Conservation (phyloP, 2,888 invertebrate species). For the Uloborus plumipes region DNA sequence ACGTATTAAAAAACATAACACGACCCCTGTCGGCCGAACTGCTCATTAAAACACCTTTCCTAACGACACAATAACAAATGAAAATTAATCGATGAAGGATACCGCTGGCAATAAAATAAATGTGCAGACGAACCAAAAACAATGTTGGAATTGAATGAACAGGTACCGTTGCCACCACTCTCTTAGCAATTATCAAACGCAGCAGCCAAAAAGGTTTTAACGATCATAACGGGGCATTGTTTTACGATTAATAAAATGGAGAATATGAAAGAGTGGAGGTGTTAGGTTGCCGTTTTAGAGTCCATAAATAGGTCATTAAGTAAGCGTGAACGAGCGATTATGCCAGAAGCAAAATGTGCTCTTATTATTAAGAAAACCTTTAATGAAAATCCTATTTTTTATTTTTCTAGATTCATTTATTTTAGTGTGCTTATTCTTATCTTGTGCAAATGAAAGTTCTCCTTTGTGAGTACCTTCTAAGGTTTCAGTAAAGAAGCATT, state of each 20-base stretch:
- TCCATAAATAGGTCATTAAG: slow-evolving; percentile 48
- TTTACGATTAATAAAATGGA: slow-evolving; percentile 59
- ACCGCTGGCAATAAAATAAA: too few species aligned
- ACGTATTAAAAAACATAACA: too few species aligned
- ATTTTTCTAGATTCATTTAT: slow-evolving; percentile 28
- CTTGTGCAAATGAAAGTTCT: slow-evolving; percentile 2
- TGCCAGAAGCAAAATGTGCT: slow-evolving; percentile 44
- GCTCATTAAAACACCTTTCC: slow-evolving; percentile 19
- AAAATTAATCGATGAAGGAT: slow-evolving; percentile 13
- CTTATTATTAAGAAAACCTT: slow-evolving; percentile 52
- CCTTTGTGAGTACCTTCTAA: neutral
- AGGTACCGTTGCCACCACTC: too few species aligned
- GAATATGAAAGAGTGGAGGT: slow-evolving; percentile 3
- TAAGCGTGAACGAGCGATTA: slow-evolving; percentile 40
- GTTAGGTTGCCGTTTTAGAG: slow-evolving; percentile 21
- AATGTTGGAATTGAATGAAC: too few species aligned
- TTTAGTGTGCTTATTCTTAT: slow-evolving; percentile 15
- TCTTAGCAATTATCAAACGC: slow-evolving; percentile 41
- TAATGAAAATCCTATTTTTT: slow-evolving; percentile 31
- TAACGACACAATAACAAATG: slow-evolving; percentile 44
- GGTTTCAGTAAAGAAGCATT: too few species aligned
- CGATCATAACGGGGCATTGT: slow-evolving; percentile 54
- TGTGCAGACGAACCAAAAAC: too few species aligned
- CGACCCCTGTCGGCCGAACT: too few species aligned
- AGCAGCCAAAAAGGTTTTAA: slow-evolving; percentile 41